phyloP scores from a whole-genome alignment of 2,113 vertebrate genomes.

The Alexandromys fortis region DNA sequence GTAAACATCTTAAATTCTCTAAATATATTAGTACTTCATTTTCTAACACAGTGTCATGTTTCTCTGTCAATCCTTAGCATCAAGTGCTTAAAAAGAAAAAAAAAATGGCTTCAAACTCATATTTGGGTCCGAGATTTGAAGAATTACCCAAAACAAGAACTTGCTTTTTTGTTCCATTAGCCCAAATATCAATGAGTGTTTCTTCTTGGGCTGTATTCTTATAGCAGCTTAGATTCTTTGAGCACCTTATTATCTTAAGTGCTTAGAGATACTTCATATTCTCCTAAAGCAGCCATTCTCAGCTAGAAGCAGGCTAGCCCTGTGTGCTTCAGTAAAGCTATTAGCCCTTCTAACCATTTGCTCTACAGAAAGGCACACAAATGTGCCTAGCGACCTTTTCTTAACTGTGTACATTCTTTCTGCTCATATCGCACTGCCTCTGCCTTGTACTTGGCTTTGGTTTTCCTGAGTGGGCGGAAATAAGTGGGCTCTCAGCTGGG shows the following conservation, averaged over 20 bases:
- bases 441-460: background rate
- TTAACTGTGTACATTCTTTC: background rate
- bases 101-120: background rate
- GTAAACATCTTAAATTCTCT: conserved; percentile 25
- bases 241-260: conserved; percentile 6
- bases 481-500: background rate
- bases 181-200: background rate
- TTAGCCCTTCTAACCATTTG: background rate
- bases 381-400: background rate
- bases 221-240: conserved; percentile 3
- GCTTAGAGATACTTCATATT: background rate
- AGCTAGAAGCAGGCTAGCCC: background rate
- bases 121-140: conserved; percentile 13
- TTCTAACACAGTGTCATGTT: background rate
- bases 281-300: background rate
- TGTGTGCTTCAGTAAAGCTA: background rate
- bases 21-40: background rate
- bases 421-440: background rate
- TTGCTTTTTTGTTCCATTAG: conserved; percentile 19
- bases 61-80: background rate
- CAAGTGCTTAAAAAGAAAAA: background rate
- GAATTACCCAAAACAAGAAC: conserved; percentile 43
- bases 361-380: background rate
- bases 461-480: conserved; percentile 19
- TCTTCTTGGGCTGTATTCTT: conserved; percentile 17